Evolutionary conservation across 2,797 vertebrate genomes (phyloP), one percentile per base, ranked within the genome.

Genomic region (Sternotherus odoratus): DNA sequence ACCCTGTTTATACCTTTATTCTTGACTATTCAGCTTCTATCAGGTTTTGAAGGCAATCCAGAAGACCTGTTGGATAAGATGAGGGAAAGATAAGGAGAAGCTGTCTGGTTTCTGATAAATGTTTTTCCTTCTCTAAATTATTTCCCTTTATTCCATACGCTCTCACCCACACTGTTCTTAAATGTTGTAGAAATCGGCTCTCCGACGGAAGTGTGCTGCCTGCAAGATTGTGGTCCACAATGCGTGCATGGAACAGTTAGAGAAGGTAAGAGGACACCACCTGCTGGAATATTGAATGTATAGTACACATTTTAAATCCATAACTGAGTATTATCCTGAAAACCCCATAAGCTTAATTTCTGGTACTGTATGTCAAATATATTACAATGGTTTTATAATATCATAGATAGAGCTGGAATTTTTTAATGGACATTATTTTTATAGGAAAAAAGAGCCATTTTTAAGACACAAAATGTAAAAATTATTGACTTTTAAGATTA

Each of bases 221-320:
- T 99, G 99, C 97, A 99, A 99, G 97, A 99, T 99, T 3, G 99
- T 99, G 11, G 99, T 99, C 81, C 99, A 99, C 97, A 98, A 98
- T 0, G 98, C 99, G 2, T 99, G 99, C 97, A 99, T 99, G 88
- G 99, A 99, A 87, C 99, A 99, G 94, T 95, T 99, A 85, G 99
- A 99, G 91, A 99, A 99, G 99, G 99, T 99, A 97, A 97, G 98
- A 97, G 79, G 84, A 83, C 84, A 89, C 98, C 98, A 97, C 91
- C 98, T 98, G 94, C 97, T 97, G 98, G 92, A 30, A 1, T 4
- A 49, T 46, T 46, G 72, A 10, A 69, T 0, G 0, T 0, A 3
- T 2, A 39, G 39, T 46, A 24, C 95, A 92, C 36, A 72, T 7
- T n/a, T 56, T 43, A 46, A 54, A 69, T 49, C 30, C 54, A 48